Evolutionary conservation across 1,140 invertebrate genomes (phyloP).

Genomic region (Drosophila sp.): DNA sequence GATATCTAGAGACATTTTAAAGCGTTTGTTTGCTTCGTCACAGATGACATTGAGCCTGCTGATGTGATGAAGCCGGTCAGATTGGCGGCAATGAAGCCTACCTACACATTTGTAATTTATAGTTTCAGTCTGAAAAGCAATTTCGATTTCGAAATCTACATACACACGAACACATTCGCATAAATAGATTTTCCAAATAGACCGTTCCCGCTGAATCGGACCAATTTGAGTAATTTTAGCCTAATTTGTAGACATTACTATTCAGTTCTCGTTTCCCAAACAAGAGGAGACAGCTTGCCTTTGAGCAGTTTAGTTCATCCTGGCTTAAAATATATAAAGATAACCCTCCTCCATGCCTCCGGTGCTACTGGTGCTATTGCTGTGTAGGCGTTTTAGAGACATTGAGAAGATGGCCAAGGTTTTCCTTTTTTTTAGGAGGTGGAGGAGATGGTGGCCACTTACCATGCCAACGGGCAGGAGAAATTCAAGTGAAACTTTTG

Average conservation of each 20-base stretch:
- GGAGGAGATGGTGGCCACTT: not conserved
- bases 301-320: conserved; percentile 16
- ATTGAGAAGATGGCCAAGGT: not conserved
- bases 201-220: conserved; percentile 9
- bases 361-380: conserved; percentile 19
- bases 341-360: conserved; percentile 9
- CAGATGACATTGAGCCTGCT: conserved; percentile 15
- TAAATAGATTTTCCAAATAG: conserved; percentile 19
- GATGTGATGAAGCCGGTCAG: not conserved
- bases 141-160: conserved; percentile 21
- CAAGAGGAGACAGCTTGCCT: conserved; percentile 10
- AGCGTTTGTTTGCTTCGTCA: not conserved
- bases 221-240: conserved; percentile 51
- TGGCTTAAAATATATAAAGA: conserved; percentile 18
- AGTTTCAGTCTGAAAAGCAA: conserved; percentile 13
- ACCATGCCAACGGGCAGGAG: conserved; percentile 12
- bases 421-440: not conserved
- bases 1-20: not conserved
- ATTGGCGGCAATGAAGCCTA: not conserved
- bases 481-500: conserved; percentile 32
- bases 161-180: not conserved
- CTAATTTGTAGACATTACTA: conserved; percentile 53
- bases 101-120: conserved; percentile 19
- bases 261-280: conserved; percentile 39
- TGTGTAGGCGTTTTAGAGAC: conserved; percentile 17